Base-by-base conservation (phyloP, 2,888 invertebrate species). In the Cheilosia scutellata region DNA sequence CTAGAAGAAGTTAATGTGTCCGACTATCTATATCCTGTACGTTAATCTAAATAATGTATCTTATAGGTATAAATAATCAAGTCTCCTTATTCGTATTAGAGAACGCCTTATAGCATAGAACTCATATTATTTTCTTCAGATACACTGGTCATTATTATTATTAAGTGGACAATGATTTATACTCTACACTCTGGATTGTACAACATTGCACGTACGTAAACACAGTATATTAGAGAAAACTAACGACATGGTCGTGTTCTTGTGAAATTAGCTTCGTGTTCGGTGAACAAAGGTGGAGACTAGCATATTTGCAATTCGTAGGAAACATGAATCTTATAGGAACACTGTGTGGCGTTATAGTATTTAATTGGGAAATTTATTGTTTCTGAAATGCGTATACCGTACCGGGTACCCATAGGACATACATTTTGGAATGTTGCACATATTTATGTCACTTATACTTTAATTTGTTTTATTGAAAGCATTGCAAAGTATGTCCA, bases 131-230 rank as follows among this genome's bases (percentile, higher is more conserved):
- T 42, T 47, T 42, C 13, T 16, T 9, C 13, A 33, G 31, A 49
- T 65, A 40, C 37, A 20, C 9, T 31, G 16, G 37, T 29, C 57
- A 76, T 63, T 77, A 65, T 82, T 70, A 49, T 76, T 70, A 82
- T 63, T 70, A 76, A 82, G 70, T 58, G 70, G 40, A 76, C 70
- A 63, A 71, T 82, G 82, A 71, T 82, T 76, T 57, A 82, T 82
- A 47, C 29, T 55, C 7, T 57, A 9, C 29, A 62, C 31, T 57
- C n/a, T 42, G 31, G 25, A 44, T 5, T 13, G 20, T 16, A 13
- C 5, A 53, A 33, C 80, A 51, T 25, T 57, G 42, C 63, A 65
- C 51, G 51, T 70, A 65, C 77, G 57, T 31, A 53, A 33, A 40
- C 7, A n/a, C 27, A 33, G 31, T 65, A 3, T 49, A 57, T 57